These are phyloP conservation scores for Cricetomys ansorgei DNA, from an alignment of 2,113 vertebrate genomes.

Conservation along the genomic window DNA sequence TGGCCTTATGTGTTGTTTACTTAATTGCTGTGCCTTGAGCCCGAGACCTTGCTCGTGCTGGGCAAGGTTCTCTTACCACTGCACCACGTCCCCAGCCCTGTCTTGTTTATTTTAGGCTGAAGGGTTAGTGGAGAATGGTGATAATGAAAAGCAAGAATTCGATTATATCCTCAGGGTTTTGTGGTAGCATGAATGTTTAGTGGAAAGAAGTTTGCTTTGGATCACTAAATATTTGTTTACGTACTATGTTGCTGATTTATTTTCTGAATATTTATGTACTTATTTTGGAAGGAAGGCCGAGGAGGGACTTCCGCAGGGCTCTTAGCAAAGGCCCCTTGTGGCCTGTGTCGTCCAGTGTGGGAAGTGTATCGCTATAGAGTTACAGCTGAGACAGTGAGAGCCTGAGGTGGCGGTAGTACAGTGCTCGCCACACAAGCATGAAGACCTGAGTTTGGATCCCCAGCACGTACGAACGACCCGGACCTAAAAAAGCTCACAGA, in stretches of 20 bases:
- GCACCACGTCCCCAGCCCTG: not conserved
- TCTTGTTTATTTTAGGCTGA: slow-evolving; percentile 45
- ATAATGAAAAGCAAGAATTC: not conserved
- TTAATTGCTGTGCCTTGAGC: not conserved
- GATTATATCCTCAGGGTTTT: slow-evolving; percentile 24
- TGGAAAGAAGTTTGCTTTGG: not conserved
- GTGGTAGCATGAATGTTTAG: not conserved
- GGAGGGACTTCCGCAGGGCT: not conserved
- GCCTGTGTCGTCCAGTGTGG: slow-evolving; percentile 18
- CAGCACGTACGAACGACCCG: not conserved
- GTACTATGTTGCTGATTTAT: not conserved
- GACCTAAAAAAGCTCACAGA: not conserved
- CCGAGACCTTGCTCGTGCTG: not conserved
- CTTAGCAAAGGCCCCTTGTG: slow-evolving; percentile 3
- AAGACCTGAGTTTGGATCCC: not conserved
- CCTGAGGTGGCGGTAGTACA: not conserved
- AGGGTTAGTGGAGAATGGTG: slow-evolving; percentile 20
- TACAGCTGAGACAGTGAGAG: not conserved
- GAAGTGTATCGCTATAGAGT: not conserved
- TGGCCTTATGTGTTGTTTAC: not conserved
- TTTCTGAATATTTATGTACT: no score
- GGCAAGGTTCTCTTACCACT: not conserved
- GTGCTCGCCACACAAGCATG: not conserved
- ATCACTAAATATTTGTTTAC: slow-evolving; percentile 23
- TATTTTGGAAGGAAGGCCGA: not conserved